Conservation (phyloP, 2,888 invertebrate genomes). For the Xestoiulus laeticollis region DNA sequence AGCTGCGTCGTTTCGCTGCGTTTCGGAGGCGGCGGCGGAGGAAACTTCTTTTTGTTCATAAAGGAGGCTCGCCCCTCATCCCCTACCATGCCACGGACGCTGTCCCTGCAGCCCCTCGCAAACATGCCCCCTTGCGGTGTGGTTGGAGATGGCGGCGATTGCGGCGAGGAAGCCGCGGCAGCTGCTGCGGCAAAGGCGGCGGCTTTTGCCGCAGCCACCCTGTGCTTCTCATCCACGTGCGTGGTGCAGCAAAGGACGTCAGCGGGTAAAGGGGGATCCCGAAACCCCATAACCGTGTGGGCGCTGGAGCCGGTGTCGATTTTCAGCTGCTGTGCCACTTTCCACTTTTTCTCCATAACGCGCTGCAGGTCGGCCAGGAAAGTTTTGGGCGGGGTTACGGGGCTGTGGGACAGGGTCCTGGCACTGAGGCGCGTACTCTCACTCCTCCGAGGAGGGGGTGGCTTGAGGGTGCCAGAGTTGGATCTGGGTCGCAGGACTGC, state of each 20-base stretch:
- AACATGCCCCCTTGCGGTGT: conserved; percentile 51
- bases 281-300: conserved; percentile 88
- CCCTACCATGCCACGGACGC: conserved; percentile 42
- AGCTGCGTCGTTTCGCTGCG: conserved; percentile 88
- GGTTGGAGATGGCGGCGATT: conserved; percentile 59
- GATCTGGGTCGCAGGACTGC: conserved; percentile 46
- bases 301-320: conserved; percentile 87
- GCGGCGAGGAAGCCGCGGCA: conserved; percentile 53
- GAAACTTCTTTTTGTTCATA: conserved; percentile 66
- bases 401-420: conserved; percentile 68
- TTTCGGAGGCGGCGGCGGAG: conserved; percentile 90
- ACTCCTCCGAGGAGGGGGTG: conserved; percentile 75
- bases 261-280: conserved; percentile 64
- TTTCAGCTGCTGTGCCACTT: conserved; percentile 91
- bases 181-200: conserved; percentile 53
- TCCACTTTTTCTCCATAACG: conserved; percentile 88
- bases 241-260: conserved; percentile 52
- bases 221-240: conserved; percentile 60
- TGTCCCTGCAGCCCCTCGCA: conserved; percentile 48
- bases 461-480: conserved; percentile 47
- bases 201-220: conserved; percentile 51
- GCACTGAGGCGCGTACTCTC: conserved; percentile 76
- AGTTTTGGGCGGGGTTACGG: conserved; percentile 68
- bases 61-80: conserved; percentile 51
- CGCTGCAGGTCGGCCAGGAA: conserved; percentile 88